Conservation (phyloP, 2,888 invertebrate species). For the Drosophila parthenogenetica region DNA sequence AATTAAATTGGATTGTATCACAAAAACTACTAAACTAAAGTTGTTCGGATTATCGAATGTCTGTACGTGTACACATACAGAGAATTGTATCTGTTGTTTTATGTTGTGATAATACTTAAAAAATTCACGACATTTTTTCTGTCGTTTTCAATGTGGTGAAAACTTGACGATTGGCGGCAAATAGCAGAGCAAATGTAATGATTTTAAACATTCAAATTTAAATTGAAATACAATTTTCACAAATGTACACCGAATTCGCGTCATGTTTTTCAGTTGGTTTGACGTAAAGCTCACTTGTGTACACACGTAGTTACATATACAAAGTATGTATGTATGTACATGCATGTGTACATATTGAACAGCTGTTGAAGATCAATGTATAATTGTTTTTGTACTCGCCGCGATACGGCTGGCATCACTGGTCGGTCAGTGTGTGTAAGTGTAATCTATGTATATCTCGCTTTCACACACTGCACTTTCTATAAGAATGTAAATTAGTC, state of each 20-base stretch:
- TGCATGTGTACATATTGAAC: constrained; percentile 18
- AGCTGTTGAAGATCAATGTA: constrained; percentile 36
- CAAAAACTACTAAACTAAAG: constrained; percentile 29
- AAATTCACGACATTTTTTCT: constrained; percentile 17
- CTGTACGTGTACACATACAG: not conserved
- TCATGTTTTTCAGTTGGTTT: constrained; percentile 29
- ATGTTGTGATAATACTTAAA: constrained; percentile 8
- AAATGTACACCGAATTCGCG: constrained; percentile 12
- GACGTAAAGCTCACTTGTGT: constrained; percentile 12
- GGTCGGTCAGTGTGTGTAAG: not conserved
- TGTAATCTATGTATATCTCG: constrained; percentile 1
- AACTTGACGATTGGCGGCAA: constrained; percentile 8
- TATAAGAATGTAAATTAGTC: constrained; percentile 1
- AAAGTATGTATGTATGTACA: too few species aligned
- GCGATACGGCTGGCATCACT: not conserved
- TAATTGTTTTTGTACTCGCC: not conserved
- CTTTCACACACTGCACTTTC: not conserved
- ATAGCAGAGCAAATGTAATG: constrained; percentile 7
- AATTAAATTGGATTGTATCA: constrained; percentile 51
- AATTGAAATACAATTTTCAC: constrained; percentile 20
- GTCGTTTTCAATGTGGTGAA: constrained; percentile 7
- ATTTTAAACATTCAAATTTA: constrained; percentile 1
- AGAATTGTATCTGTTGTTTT: constrained; percentile 7
- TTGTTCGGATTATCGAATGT: constrained; percentile 30
- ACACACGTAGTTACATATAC: not conserved